phyloP scores from a whole-genome alignment of 2,113 vertebrate genomes.

The Mugil cephalus region DNA sequence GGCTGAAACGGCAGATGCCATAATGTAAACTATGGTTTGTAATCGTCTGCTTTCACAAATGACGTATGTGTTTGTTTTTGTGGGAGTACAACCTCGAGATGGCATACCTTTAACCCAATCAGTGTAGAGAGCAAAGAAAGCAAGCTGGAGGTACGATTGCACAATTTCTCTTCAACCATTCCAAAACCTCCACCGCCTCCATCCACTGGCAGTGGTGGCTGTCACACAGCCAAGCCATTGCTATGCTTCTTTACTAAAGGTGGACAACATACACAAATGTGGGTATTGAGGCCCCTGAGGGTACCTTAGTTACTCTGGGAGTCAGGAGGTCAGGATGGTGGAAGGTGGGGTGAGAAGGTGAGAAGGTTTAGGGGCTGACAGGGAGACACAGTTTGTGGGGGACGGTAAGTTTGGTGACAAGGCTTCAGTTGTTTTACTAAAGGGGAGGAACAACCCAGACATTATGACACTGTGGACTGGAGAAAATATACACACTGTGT shows the following conservation, averaged over 20 bases:
- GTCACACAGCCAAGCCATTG: not conserved
- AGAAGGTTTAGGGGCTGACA: constrained; percentile 57
- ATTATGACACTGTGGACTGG: constrained; percentile 70
- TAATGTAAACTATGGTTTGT: too few relatives aligned
- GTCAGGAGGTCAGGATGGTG: constrained; percentile 79
- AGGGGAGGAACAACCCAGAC: constrained; percentile 71
- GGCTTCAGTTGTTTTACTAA: constrained; percentile 76
- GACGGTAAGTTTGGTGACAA: constrained; percentile 64
- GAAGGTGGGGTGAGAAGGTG: constrained; percentile 76
- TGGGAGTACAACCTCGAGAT: too few relatives aligned
- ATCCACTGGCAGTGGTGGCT: not conserved
- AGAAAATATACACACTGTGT: constrained; percentile 49
- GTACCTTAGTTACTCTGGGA: constrained; percentile 70
- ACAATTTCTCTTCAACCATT: not conserved
- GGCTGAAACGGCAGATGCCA: too few relatives aligned
- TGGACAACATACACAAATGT: constrained; percentile 71
- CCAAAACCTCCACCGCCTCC: not conserved
- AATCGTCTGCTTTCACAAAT: too few relatives aligned
- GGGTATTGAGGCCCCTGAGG: constrained; percentile 79
- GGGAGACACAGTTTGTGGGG: constrained; percentile 45
- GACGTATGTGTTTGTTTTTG: too few relatives aligned
- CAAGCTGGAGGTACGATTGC: not conserved
- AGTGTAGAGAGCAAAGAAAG: not conserved
- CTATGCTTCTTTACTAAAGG: constrained; percentile 7
- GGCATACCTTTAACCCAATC: too few relatives aligned